A percentile compares a stretch with the other conserved stretches of the same genome.
Evolutionary conservation across 2,888 invertebrate species (phyloP).

Genomic region (Tanytarsus gracilentus): DNA sequence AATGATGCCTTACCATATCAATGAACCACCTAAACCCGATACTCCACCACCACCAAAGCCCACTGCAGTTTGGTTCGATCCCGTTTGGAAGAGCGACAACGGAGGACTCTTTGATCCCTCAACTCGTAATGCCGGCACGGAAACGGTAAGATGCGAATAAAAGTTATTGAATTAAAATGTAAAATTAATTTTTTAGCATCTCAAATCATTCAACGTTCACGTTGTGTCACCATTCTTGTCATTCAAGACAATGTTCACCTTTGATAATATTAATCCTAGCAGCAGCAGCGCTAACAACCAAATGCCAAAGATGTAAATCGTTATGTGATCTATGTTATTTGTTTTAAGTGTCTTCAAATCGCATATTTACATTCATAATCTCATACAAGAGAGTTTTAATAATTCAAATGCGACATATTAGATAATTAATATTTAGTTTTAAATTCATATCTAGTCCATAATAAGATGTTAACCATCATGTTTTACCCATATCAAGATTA

Average conservation of each 20-base stretch:
- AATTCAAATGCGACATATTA: too few relatives aligned
- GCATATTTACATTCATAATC: too few relatives aligned
- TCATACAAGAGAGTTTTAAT: too few relatives aligned
- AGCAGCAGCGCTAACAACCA: background rate
- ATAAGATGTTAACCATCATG: too few relatives aligned
- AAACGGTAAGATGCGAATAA: background rate
- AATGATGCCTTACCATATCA: conserved; percentile 30
- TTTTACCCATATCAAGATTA: too few relatives aligned
- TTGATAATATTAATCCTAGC: conserved; percentile 1
- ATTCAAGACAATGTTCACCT: conserved; percentile 25
- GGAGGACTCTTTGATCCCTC: background rate
- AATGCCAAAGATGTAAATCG: background rate
- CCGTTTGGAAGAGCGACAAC: conserved; percentile 36
- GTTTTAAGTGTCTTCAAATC: too few relatives aligned
- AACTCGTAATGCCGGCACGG: background rate
- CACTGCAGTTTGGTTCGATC: conserved; percentile 35
- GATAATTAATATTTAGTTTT: too few relatives aligned
- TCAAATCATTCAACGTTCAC: conserved; percentile 20
- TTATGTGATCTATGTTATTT: background rate
- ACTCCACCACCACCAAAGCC: conserved; percentile 34
- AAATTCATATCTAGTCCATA: too few relatives aligned
- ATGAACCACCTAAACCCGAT: conserved; percentile 40
- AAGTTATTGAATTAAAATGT: background rate
- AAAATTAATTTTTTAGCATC: background rate
- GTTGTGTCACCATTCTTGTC: conserved; percentile 26